Percentiles rank a stretch among this genome's conserved stretches.
Evolutionary conservation across 1,140 invertebrate species (phyloP).

Genomic region (Phymorhynchus buccinoides): DNA sequence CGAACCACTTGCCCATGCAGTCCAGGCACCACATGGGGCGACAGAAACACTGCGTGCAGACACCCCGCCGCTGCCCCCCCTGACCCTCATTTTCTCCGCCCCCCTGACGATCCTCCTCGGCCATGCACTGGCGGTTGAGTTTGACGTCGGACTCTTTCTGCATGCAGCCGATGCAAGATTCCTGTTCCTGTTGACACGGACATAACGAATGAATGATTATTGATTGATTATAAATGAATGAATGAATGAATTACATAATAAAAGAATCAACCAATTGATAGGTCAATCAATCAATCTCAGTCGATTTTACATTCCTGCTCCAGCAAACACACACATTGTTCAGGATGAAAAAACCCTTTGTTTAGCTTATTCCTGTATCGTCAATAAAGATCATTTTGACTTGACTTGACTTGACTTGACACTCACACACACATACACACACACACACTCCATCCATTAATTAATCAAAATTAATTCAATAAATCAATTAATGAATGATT

Average conservation of each 20-base stretch:
- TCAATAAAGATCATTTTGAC: no score
- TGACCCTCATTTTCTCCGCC: background rate
- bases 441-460: no score
- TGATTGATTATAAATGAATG: background rate
- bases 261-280: no score
- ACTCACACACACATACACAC: background rate
- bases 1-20: constrained; percentile 85
- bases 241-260: no score
- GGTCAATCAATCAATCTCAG: no score
- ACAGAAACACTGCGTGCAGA: constrained; percentile 80
- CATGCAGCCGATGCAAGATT: constrained; percentile 92
- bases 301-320: background rate
- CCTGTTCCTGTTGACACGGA: constrained; percentile 79
- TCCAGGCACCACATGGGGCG: constrained; percentile 91
- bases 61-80: constrained; percentile 62
- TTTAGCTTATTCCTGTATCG: no score
- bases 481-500: no score
- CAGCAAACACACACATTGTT: background rate
- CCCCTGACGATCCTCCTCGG: constrained; percentile 63
- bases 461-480: no score
- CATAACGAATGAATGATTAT: background rate
- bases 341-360: no score
- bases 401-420: no score
- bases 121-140: constrained; percentile 82
- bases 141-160: constrained; percentile 85